Percentiles rank a stretch among this genome's conserved stretches.
These are phyloP conservation scores for Sorex fumeus DNA, from an alignment of 2,113 vertebrate species.

Conservation along the genomic window DNA sequence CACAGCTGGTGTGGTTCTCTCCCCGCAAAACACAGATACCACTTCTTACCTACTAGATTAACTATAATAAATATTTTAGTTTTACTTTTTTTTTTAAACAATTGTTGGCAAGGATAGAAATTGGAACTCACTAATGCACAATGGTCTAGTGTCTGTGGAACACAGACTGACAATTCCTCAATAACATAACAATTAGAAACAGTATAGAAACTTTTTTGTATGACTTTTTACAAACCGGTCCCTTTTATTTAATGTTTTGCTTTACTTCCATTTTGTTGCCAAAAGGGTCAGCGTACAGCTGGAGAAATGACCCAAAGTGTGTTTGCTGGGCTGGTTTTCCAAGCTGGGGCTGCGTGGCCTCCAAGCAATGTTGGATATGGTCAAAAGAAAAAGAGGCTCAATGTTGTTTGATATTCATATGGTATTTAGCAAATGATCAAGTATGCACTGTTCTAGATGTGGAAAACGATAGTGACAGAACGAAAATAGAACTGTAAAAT, in stretches of 20 bases:
- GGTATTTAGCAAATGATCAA: neutral
- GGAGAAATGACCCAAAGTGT: no score
- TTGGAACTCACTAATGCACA: neutral
- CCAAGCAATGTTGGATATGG: no score
- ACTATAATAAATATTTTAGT: neutral
- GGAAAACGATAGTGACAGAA: neutral
- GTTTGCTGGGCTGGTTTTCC: no score
- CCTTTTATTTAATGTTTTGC: neutral
- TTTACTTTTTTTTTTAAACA: neutral
- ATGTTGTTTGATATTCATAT: neutral
- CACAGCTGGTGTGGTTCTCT: no score
- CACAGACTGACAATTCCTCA: neutral
- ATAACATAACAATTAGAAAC: neutral
- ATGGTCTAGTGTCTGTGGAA: neutral
- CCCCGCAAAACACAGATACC: neutral
- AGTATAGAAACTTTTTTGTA: no score
- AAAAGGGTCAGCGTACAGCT: neutral
- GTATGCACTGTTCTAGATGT: neutral
- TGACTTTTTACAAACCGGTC: neutral
- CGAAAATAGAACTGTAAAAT: neutral
- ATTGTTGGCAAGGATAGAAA: neutral
- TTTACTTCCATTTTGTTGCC: neutral
- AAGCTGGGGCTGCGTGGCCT: no score
- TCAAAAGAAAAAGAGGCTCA: neutral
- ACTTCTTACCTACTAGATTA: neutral